These are phyloP conservation scores for Pelagia noctiluca DNA, from an alignment of 30 jellyfish, hydroid and myxozoan species.

Conservation along the genomic window DNA sequence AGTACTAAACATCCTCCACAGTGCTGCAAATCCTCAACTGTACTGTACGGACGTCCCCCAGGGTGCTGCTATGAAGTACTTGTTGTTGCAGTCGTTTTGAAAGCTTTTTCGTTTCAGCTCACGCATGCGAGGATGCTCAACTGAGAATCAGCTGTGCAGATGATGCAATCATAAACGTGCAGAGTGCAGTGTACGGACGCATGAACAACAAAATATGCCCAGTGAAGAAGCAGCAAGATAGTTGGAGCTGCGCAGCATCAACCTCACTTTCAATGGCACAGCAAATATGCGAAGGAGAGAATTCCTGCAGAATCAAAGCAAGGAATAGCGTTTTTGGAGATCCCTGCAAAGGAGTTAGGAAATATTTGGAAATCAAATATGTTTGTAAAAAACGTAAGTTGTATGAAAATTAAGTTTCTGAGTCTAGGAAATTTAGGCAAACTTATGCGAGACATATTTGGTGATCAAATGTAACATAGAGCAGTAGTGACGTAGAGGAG, in stretches of 20 bases:
- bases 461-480: too few relatives aligned
- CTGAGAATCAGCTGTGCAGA: background rate
- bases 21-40: background rate
- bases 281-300: constrained; percentile 36
- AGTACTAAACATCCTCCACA: background rate
- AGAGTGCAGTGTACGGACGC: constrained; percentile 3
- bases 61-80: too few relatives aligned
- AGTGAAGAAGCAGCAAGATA: background rate
- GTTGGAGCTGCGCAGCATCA: constrained; percentile 40
- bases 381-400: constrained; percentile 1
- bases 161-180: background rate
- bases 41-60: background rate
- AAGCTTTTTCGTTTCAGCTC: background rate
- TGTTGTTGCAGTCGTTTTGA: too few relatives aligned
- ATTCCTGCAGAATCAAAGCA: constrained; percentile 22
- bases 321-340: constrained; percentile 36
- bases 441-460: too few relatives aligned
- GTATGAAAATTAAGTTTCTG: too few relatives aligned
- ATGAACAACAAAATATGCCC: background rate
- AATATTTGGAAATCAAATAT: constrained; percentile 52
- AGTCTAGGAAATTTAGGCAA: too few relatives aligned
- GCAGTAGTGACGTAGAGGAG: too few relatives aligned
- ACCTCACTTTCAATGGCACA: constrained; percentile 11
- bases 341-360: constrained; percentile 36
- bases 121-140: background rate